Evolutionary conservation across 2,113 vertebrate genomes (phyloP), one percentile per base, ranked within the genome.

Genomic region (Trematomus loennbergii): DNA sequence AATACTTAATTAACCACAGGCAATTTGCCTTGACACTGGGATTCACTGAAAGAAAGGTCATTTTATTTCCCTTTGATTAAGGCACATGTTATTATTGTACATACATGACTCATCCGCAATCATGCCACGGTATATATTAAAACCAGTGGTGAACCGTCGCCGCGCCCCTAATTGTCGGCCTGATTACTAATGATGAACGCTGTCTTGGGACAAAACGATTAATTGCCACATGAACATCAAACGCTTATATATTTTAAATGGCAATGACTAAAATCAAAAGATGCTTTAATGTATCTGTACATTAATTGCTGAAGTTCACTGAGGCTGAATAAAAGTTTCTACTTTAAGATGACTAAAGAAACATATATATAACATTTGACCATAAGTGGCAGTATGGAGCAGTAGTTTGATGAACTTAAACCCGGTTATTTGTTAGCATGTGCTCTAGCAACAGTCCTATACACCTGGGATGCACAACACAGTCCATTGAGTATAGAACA

Each of bases 181-280:
- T 78, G 75, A 74, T 80, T 88, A 72, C 9, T 62, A 45, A 62
- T 59, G 63, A 73, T 72, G 46, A 66, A 61, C 3, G 5, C 15
- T 55, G 11, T 75, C 68, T 40, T 70, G 48, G 62, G 69, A 46
- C 20, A 58, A 69, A 43, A 72, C 43, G 13, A 76, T 77, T 77
- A 33, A 71, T 63, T 75, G 72, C 20, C 17, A 22, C 25, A 16
- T 40, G 72, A 77, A 79, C 43, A 71, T 70, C 0, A 29, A 54
- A 55, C 22, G 49, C 70, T 65, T 16, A 54, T 62, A 63, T 68
- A 57, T 58, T 78, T 63, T 52, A 81, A 36, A 48, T 20, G 17
- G 18, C 45, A 69, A 40, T 20, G 66, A 45, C 15, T 72, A 0
- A 0, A 17, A 40, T 40, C 36, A 40, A 40, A 40, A 40, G 7